These are phyloP conservation scores for Criorhina ranunculi DNA, from an alignment of 2,888 invertebrate genomes.

Conservation along the genomic window DNA sequence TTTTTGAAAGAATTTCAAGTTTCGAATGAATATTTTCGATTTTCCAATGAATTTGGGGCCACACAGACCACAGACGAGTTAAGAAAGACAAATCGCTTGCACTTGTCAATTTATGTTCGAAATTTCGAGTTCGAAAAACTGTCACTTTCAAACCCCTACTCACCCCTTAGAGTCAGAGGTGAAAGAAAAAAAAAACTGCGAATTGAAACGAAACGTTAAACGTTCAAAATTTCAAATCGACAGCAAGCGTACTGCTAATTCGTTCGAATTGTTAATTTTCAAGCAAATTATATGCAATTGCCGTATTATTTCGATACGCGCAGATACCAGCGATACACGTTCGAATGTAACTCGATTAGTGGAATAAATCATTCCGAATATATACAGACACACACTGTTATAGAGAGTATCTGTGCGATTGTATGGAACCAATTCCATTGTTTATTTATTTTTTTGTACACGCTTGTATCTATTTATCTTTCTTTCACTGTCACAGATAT, in stretches of 20 bases:
- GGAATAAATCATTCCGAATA: conserved; percentile 33
- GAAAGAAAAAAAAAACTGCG: conserved; percentile 5
- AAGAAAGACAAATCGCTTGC: too few relatives aligned
- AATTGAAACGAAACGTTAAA: conserved; percentile 21
- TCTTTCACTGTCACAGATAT: conserved; percentile 44
- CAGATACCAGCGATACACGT: conserved; percentile 39
- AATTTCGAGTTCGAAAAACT: too few relatives aligned
- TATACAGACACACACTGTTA: neutral
- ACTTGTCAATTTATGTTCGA: too few relatives aligned
- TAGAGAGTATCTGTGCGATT: too few relatives aligned
- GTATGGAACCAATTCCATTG: conserved; percentile 5
- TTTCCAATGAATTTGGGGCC: too few relatives aligned
- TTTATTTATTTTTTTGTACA: conserved; percentile 28
- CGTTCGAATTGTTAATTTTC: conserved; percentile 60
- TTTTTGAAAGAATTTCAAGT: too few relatives aligned
- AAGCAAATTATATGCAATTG: conserved; percentile 67
- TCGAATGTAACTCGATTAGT: conserved; percentile 51
- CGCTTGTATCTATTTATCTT: conserved; percentile 55
- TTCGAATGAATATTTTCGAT: too few relatives aligned
- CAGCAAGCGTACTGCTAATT: conserved; percentile 45
- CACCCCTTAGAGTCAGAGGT: too few relatives aligned
- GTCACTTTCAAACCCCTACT: too few relatives aligned
- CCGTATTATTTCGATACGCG: conserved; percentile 60
- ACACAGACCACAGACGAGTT: too few relatives aligned
- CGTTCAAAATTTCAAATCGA: conserved; percentile 54